These are phyloP conservation scores for Julus scandinavius DNA, from an alignment of 2,888 invertebrate species.

Conservation along the genomic window DNA sequence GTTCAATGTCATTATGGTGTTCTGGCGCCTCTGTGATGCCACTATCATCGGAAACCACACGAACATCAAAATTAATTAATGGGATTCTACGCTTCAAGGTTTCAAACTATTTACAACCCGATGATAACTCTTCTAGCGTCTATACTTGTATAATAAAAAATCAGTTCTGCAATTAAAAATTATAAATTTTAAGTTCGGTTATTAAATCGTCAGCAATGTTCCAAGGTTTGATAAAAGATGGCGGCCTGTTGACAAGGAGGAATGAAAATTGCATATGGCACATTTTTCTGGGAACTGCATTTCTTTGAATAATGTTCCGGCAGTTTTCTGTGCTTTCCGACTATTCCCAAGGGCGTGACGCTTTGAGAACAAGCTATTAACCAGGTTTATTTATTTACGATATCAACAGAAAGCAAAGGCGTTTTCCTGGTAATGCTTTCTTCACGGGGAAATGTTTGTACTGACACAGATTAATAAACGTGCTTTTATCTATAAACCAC, in stretches of 20 bases:
- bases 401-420: no score
- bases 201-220: neutral
- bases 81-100: constrained; percentile 33
- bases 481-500: no score
- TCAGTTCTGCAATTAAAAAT: constrained; percentile 2
- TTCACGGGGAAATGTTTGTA: no score
- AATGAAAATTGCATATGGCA: no score
- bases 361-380: no score
- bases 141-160: neutral
- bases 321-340: no score
- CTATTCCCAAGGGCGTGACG: no score
- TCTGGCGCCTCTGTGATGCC: constrained; percentile 25
- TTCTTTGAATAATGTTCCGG: no score
- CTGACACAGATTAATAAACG: no score
- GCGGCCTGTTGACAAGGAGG: neutral
- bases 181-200: neutral
- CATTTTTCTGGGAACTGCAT: no score
- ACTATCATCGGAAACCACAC: constrained; percentile 10
- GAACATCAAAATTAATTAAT: constrained; percentile 26
- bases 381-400: no score
- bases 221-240: neutral
- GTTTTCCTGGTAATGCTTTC: no score
- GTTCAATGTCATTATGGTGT: constrained; percentile 1
- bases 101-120: constrained; percentile 1
- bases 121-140: neutral